Evolutionary conservation across 2,113 vertebrate species (phyloP), one percentile per base, ranked within the genome.

Genomic region (Myotis davidii): DNA sequence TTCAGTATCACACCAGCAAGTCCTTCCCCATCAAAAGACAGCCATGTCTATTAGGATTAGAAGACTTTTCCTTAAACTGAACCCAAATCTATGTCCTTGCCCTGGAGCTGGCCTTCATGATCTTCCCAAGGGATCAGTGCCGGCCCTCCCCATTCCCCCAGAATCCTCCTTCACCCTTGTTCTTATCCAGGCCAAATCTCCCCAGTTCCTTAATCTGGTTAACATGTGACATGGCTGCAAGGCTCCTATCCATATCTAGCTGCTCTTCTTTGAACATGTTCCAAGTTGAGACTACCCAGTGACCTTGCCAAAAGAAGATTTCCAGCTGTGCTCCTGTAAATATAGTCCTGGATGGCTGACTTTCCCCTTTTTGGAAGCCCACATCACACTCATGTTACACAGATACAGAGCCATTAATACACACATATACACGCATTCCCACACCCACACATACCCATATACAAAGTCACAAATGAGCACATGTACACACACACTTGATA

Each of bases 321-420:
- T 96, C 94, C 87, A 92, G 65, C 81, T 96, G 70, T 93, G 64
- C 52, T 84, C 72, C 72, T 93, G 72, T 90, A 97, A 97, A 97
- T 94, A 96, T 50, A 97, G 65, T 92, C 64, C 87, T 61, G 42
- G 84, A 92, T 54, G 27, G 13, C 29, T 94, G 85, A 92, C 45
- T 90, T 91, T 73, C 81, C 67, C 76, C 92, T 65, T 90, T 96
- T 94, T 92, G 96, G 65, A 94, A 94, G 65, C 25, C 11, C 45
- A 54, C 9, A 1, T 79, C 50, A 52, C 76, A 85, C 81, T 70
- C 85, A 93, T 73, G 48, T 45, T 83, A 83, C 56, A 88, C 32
- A 78, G 39, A 85, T 59, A 54, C 3, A 32, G 52, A 95, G 70
- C 72, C 94, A 87, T 89, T 93, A 94, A 90, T 67, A 74, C 23